Percentiles rank a stretch among this genome's conserved stretches.
Evolutionary conservation across 2,113 vertebrate genomes (phyloP).

Genomic region (Setophaga coronata): DNA sequence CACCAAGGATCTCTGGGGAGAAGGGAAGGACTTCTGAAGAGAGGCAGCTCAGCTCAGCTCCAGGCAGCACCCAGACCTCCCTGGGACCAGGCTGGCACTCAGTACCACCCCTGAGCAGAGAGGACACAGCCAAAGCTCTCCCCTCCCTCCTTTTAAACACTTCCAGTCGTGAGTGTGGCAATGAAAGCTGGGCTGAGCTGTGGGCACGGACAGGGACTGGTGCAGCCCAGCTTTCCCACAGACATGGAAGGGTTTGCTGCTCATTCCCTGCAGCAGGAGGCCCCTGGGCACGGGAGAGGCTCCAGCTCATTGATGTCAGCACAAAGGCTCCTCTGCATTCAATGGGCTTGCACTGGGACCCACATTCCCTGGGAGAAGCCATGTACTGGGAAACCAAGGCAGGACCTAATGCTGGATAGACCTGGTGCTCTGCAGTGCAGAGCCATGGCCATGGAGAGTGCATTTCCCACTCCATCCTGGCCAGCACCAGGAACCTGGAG

Average conservation of each 20-base stretch:
- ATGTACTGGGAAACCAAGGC: background rate
- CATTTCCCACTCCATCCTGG: background rate
- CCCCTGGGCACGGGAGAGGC: background rate
- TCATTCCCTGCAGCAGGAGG: constrained; percentile 41
- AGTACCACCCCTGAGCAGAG: background rate
- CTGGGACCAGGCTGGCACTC: background rate
- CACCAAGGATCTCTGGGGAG: rapidly evolving
- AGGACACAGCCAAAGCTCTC: background rate
- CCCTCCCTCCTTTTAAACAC: background rate
- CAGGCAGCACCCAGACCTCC: background rate
- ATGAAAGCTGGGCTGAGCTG: background rate
- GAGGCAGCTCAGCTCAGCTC: background rate
- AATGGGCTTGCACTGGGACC: background rate
- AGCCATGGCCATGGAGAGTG: background rate
- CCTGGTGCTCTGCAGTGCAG: background rate
- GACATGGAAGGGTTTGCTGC: constrained; percentile 5
- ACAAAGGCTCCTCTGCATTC: constrained; percentile 1
- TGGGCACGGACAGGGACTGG: background rate
- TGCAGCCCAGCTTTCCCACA: constrained; percentile 24
- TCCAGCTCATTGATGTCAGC: constrained; percentile 15
- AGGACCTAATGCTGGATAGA: background rate
- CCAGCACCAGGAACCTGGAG: background rate
- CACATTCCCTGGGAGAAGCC: background rate
- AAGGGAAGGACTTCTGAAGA: background rate
- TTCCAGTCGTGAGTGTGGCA: background rate